phyloP scores from a whole-genome alignment of 2,888 invertebrate species.

The Lucinisca nassula region DNA sequence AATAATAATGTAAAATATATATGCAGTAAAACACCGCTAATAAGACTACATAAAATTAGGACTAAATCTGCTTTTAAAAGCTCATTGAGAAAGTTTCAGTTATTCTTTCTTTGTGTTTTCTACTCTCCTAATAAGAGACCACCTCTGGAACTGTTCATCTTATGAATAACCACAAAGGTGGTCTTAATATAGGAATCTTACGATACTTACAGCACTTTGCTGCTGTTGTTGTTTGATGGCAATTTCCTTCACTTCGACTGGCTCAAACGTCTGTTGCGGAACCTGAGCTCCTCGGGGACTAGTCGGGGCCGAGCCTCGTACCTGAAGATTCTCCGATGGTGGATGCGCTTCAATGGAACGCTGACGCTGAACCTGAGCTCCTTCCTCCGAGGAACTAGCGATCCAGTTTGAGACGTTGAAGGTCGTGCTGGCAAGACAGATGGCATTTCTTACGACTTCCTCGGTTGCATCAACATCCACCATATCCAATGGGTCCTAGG shows the following conservation, averaged over 20 bases:
- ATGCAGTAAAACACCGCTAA: too few relatives aligned
- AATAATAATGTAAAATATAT: too few relatives aligned
- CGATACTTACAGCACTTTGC: constrained; percentile 71
- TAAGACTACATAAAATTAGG: too few relatives aligned
- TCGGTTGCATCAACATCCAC: constrained; percentile 83
- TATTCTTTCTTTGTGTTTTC: too few relatives aligned
- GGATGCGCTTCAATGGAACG: constrained; percentile 52
- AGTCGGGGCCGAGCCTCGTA: constrained; percentile 12
- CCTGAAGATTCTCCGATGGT: constrained; percentile 29
- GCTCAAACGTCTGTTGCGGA: constrained; percentile 72
- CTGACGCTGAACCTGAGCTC: constrained; percentile 64
- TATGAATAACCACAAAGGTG: too few relatives aligned
- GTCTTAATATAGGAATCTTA: too few relatives aligned
- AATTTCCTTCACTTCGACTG: constrained; percentile 64
- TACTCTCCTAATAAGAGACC: too few relatives aligned
- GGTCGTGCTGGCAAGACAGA: constrained; percentile 80
- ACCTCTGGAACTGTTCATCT: too few relatives aligned
- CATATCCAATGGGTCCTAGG: constrained; percentile 80
- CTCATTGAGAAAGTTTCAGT: too few relatives aligned
- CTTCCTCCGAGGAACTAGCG: constrained; percentile 56
- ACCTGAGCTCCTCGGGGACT: constrained; percentile 46
- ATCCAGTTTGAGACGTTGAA: constrained; percentile 79
- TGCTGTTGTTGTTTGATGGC: constrained; percentile 66
- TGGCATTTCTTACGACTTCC: constrained; percentile 81
- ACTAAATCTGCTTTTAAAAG: too few relatives aligned